Conservation (phyloP, 2,113 vertebrate genomes). For the Lophochroa leadbeateri region DNA sequence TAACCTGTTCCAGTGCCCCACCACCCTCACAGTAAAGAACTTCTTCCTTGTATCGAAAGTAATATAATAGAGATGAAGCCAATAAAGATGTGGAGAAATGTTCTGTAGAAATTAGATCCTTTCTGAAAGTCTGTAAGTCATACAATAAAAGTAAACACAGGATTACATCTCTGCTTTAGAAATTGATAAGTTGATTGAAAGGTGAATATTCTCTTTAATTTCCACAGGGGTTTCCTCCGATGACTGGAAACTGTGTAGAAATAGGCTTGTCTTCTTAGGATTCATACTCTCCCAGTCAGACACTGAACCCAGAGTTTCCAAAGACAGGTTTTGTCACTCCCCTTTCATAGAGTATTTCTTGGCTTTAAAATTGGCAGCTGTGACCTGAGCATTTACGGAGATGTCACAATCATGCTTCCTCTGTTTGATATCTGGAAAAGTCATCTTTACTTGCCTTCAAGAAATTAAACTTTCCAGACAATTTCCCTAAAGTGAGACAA, state of each 20-base stretch:
- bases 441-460: not conserved
- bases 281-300: not conserved
- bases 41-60: not conserved
- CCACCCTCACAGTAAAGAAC: not conserved
- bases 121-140: not conserved
- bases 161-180: not conserved
- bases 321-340: not conserved
- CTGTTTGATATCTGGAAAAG: constrained; percentile 18
- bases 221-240: not conserved
- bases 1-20: not conserved
- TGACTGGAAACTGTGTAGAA: not conserved
- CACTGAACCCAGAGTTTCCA: not conserved
- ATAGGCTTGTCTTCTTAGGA: not conserved
- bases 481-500: not conserved
- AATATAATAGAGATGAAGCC: not conserved
- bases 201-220: not conserved
- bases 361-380: not conserved
- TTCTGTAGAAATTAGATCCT: not conserved
- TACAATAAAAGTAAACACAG: not conserved
- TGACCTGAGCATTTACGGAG: not conserved
- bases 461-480: constrained; percentile 17
- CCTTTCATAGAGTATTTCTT: not conserved
- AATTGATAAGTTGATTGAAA: not conserved
- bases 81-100: not conserved
- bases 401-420: not conserved